Percentiles rank a stretch among this genome's conserved stretches.
phyloP scores from a whole-genome alignment of 2,888 invertebrate genomes.

The Brachylomia viminalis region DNA sequence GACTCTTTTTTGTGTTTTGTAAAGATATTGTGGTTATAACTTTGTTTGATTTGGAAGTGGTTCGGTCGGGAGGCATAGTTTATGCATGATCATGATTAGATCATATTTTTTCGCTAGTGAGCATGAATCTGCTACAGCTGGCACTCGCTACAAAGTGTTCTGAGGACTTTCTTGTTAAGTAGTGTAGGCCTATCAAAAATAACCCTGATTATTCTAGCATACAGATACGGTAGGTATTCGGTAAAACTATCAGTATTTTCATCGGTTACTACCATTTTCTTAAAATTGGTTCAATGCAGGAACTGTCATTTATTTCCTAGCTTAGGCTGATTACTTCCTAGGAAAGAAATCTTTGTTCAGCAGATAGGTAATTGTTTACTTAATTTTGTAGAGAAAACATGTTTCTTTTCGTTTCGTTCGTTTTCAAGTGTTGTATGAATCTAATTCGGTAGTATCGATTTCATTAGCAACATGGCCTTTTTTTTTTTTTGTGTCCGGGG shows the following conservation, averaged over 20 bases:
- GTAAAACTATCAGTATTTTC: neutral
- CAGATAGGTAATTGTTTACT: neutral
- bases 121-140: neutral
- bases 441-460: neutral
- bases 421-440: neutral
- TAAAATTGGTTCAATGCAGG: constrained; percentile 14
- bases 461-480: neutral
- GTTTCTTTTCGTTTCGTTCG: neutral
- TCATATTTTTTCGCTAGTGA: neutral
- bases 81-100: neutral
- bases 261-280: neutral
- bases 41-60: neutral
- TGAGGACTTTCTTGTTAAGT: neutral
- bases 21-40: neutral
- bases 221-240: neutral
- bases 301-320: constrained; percentile 33
- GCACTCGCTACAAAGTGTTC: neutral
- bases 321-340: constrained; percentile 31
- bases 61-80: neutral
- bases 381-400: neutral
- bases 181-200: neutral
- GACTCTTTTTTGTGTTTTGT: constrained; percentile 10
- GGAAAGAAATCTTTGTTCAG: constrained; percentile 23
- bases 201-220: neutral
- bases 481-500: no score